Base-by-base conservation (phyloP, 2,113 vertebrate genomes). In the Picathartes gymnocephalus region DNA sequence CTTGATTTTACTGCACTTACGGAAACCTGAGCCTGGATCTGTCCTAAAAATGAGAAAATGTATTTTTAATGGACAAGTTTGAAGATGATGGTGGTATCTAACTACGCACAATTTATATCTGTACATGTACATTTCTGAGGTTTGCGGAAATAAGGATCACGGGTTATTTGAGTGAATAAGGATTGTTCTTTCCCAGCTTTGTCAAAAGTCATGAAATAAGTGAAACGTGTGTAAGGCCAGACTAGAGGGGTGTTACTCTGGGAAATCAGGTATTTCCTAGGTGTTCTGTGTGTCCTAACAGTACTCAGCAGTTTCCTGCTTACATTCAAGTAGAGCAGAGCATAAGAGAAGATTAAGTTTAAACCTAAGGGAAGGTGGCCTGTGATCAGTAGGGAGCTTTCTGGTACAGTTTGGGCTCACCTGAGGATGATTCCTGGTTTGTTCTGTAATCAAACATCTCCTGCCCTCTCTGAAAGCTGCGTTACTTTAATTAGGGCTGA, bases 401-500 rank as follows among this genome's bases (percentile, higher is more conserved):
- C 76, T 47, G 81, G 37, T 44, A 3, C 30, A 80, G 60, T 48
- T 53, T 44, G 95, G 69, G 69, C 86, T 79, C 89, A 95, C 94
- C 86, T 56, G 87, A 73, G 91, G 58, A 24, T 11, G 62, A 42
- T 81, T 66, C 68, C 91, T n/a, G 64, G 37, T 88, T 79, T 40
- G 7, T 37, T 37, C 83, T 0, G 0, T 11, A 56, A 58, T 50
- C 95, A 72, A 74, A 83, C 81, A 42, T 93, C 95, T 62, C 87
- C 95, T 71, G 86, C 90, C 62, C 86, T 64, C 31, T 47, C 70
- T 95, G 91, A 91, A 95, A 88, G 97, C 92, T 61, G 88, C 15
- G 8, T 97, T 96, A 93, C 88, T 97, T 98, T 99, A 99, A 99
- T 98, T 98, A 98, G 97, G 97, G 88, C 94, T 97, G 98, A 98